Evolutionary conservation across 2,888 invertebrate genomes (phyloP), one percentile per base, ranked within the genome.

Genomic region (Lithosia quadra): DNA sequence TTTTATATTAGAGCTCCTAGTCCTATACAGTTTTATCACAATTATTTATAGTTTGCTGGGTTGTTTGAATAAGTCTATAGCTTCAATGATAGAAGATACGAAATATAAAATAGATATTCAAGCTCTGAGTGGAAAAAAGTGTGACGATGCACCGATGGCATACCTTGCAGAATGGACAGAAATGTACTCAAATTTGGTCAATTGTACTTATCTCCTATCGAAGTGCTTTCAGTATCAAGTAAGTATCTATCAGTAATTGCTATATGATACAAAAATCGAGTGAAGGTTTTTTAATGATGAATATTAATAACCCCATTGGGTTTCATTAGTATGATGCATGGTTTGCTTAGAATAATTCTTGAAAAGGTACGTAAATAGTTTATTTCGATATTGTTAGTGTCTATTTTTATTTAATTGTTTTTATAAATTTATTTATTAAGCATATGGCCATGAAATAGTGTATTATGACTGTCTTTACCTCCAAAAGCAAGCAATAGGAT

Each of bases 101-200:
- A 33, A 28, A 56, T 56, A 58, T n/a, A 58, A 58, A 18, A 9
- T 33, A 58, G 33, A 8, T 18, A 7, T 58, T 9, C 10, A 10
- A 34, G 33, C 33, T 18, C n/a, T 18, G 0, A 9, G 28, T 24
- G n/a, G 49, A 13, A 13, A 59, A 4, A n/a, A n/a, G 22, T 28
- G 36, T 36, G 9, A 55, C 2, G 18, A 13, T 33, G 10, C 58
- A n/a, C 18, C 10, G 10, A 5, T 33, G 28, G 58, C 0, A 33
- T 18, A 58, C 2, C 33, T 58, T 58, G 34, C 11, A 10, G 33
- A 60, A n/a, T 66, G 66, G 66, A 15, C 60, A 36, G 34, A 60
- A 34, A 60, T n/a, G 2, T 77, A 77, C 28, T 57, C 58, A 58
- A 57, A 3, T 39, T 61, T 77, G 18, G n/a, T 63, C 8, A 67